Base-by-base conservation (phyloP, 2,113 vertebrate genomes). In the Brachyhypopomus gauderio region DNA sequence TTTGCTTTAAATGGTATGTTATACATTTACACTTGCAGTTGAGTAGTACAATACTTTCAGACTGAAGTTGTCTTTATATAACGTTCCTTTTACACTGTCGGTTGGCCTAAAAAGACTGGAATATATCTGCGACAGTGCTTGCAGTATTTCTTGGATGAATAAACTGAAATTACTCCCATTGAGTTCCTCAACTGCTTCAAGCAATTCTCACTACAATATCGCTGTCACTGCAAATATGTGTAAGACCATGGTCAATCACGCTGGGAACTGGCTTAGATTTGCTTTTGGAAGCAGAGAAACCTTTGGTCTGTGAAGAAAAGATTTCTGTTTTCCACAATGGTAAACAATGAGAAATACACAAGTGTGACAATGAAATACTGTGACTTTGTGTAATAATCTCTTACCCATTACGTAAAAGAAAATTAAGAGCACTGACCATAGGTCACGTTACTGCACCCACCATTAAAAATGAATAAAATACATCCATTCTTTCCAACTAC, bases 211-310 rank as follows among this genome's bases (percentile, higher is more conserved):
- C 34, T 45, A 34, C 14, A 9, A 59, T 59, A 22, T 66, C 59
- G 66, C 66, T 59, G 56, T 79, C 66, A 79, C 30, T 70, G 77
- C 8, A 78, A 78, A 71, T 71, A 34, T 60, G 66, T 71, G 30
- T 41, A 79, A 71, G 34, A 79, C 77, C 66, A 71, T 38, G 77
- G 77, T 79, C 77, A 79, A 48, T 70, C 77, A 69, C 67, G 34
- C 45, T 70, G 77, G 77, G 66, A 66, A 70, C 77, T 64, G 30
- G 27, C 27, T 14, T 67, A 69, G n/a, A 71, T 71, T 69, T 58
- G 55, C 27, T 78, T 78, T 58, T 58, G 12, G 45, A 69, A 23
- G n/a, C 27, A 23, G 30, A 7, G 34, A 56, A 69, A 20, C 14
- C 19, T 30, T 59, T 59, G 25, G 0, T 41, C 19, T 20, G 52